These are phyloP conservation scores for Mya arenaria DNA, from an alignment of 1,140 invertebrate genomes.

Conservation along the genomic window DNA sequence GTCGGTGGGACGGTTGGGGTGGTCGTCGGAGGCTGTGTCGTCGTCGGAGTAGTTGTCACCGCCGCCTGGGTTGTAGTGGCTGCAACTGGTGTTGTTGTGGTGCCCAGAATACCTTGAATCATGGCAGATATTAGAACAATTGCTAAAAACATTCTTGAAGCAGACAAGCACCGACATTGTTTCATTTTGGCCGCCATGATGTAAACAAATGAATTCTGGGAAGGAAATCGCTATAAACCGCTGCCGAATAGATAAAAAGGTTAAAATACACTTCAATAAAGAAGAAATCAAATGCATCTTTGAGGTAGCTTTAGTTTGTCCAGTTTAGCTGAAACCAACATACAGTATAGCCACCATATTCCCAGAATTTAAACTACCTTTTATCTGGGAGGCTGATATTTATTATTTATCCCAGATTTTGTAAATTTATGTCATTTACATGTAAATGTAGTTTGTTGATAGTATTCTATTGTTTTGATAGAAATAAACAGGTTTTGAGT, in stretches of 20 bases:
- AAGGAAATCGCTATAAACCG: neutral
- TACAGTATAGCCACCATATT: too few relatives aligned
- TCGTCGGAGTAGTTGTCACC: neutral
- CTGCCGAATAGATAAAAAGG: neutral
- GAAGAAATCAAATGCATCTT: too few relatives aligned
- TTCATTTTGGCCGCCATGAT: slow-evolving; percentile 58
- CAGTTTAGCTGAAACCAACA: too few relatives aligned
- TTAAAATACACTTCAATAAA: neutral
- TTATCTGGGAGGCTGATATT: too few relatives aligned
- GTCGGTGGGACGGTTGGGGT: slow-evolving; percentile 34
- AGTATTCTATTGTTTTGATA: too few relatives aligned
- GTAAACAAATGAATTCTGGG: slow-evolving; percentile 57
- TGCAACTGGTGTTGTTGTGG: neutral
- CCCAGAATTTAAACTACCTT: too few relatives aligned
- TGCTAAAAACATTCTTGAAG: neutral
- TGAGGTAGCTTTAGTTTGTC: too few relatives aligned
- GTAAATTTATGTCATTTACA: too few relatives aligned
- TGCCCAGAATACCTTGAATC: neutral
- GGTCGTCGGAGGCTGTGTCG: neutral
- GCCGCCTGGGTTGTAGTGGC: slow-evolving; percentile 13
- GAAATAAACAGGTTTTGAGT: too few relatives aligned
- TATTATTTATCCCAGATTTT: too few relatives aligned
- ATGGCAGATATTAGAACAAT: slow-evolving; percentile 8
- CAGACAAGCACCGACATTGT: slow-evolving; percentile 40
- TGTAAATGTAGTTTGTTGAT: too few relatives aligned